Percentiles rank a stretch among this genome's conserved stretches.
phyloP scores from a whole-genome alignment of 2,113 vertebrate genomes.

The Bos javanicus region DNA sequence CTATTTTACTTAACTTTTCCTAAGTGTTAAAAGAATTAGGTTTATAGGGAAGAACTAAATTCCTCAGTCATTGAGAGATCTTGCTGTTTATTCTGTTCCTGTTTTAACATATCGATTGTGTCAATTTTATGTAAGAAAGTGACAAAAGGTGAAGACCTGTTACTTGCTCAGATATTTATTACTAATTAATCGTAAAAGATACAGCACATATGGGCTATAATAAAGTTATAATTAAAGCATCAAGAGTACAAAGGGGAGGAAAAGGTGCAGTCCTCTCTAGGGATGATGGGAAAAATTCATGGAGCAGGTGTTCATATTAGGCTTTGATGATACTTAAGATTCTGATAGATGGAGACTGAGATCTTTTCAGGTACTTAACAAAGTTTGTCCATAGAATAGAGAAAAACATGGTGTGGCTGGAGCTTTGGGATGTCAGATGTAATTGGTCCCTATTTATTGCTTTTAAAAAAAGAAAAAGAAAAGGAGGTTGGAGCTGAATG shows the following conservation, averaged over 20 bases:
- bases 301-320: background rate
- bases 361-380: background rate
- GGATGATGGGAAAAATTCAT: background rate
- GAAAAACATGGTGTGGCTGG: background rate
- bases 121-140: background rate
- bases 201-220: background rate
- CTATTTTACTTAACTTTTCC: slow-evolving; percentile 18
- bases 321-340: background rate
- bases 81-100: background rate
- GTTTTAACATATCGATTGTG: background rate
- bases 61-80: background rate
- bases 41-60: background rate
- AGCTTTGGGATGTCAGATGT: background rate
- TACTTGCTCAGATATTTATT: background rate
- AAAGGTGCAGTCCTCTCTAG: background rate
- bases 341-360: background rate
- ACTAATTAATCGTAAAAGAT: background rate
- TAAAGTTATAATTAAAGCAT: background rate
- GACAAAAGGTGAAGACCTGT: background rate
- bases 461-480: background rate
- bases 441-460: background rate
- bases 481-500: background rate
- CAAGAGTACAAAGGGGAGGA: background rate
- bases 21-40: background rate
- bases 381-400: background rate